Conservation (phyloP, 2,888 invertebrate species). For the Platycnemis pennipes region DNA sequence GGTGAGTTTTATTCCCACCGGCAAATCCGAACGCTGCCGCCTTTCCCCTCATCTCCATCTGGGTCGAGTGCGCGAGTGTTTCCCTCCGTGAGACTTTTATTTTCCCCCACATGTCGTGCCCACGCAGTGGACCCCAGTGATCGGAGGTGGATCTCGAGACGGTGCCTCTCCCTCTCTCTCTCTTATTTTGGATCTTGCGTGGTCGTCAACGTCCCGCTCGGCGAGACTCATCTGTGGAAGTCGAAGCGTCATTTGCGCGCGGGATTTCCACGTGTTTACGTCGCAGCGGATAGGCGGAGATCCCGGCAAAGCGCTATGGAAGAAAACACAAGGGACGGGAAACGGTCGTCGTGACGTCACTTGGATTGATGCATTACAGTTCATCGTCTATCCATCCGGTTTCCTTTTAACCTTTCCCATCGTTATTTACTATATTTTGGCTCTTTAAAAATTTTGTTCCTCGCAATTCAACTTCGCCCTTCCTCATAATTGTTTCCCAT, state of each 20-base stretch:
- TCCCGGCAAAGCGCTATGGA: no score
- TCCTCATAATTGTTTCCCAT: neutral
- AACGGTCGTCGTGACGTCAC: no score
- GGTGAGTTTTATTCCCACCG: neutral
- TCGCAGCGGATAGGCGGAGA: no score
- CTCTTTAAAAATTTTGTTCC: no score
- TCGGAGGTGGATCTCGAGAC: neutral
- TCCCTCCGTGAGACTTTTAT: neutral
- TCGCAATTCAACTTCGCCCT: neutral
- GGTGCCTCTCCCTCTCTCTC: neutral
- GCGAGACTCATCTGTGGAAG: neutral
- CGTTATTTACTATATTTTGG: no score
- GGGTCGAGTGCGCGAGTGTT: constrained; percentile 13
- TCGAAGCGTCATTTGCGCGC: neutral
- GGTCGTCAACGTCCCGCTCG: neutral
- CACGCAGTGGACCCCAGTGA: neutral
- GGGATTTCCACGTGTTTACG: neutral
- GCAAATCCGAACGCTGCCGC: neutral
- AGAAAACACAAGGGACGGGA: no score
- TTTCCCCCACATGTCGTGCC: neutral
- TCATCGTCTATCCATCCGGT: no score
- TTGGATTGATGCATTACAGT: no score
- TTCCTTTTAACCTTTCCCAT: no score
- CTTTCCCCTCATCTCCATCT: no score
- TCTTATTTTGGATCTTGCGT: neutral